Conservation (phyloP, 2,113 vertebrate genomes). For the Thunnus maccoyii region DNA sequence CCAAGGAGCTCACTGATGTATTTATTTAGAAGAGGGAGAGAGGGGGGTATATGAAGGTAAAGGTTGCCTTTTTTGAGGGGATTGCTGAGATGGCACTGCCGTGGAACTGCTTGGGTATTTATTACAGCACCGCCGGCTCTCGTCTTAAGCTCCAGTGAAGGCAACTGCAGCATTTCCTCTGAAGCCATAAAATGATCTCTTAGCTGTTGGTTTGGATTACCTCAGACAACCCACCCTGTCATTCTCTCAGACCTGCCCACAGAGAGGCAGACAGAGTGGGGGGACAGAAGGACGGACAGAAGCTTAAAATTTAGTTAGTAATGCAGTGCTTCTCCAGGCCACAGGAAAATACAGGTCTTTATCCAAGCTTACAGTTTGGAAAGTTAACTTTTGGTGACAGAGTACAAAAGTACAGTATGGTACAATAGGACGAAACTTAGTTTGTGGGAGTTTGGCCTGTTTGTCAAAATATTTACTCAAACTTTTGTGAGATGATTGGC, state of each 20-base stretch:
- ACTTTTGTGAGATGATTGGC: background rate
- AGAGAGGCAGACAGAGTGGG: slow-evolving; percentile 20
- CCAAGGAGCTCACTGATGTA: slow-evolving; percentile 73
- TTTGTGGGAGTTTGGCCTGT: background rate
- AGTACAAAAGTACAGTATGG: background rate
- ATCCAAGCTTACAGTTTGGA: slow-evolving; percentile 24
- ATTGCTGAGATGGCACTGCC: slow-evolving; percentile 69
- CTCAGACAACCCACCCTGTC: slow-evolving; percentile 39
- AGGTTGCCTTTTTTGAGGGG: slow-evolving; percentile 65
- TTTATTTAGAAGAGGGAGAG: slow-evolving; percentile 60
- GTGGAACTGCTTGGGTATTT: slow-evolving; percentile 57
- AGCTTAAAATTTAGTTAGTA: slow-evolving; percentile 37
- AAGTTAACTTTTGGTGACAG: slow-evolving; percentile 46
- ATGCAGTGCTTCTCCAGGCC: slow-evolving; percentile 6
- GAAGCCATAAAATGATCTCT: slow-evolving; percentile 67
- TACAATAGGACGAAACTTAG: background rate
- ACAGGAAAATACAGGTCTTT: slow-evolving; percentile 22
- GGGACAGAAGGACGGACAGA: slow-evolving; percentile 34
- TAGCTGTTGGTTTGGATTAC: slow-evolving; percentile 69
- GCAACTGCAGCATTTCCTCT: slow-evolving; percentile 51
- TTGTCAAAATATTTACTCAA: background rate
- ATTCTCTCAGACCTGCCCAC: slow-evolving; percentile 53
- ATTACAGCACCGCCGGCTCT: slow-evolving; percentile 53
- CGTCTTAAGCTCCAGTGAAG: slow-evolving; percentile 65
- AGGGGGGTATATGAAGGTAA: slow-evolving; percentile 66